Conservation (phyloP, 1,140 invertebrate species). For the Bombus soroeensis region DNA sequence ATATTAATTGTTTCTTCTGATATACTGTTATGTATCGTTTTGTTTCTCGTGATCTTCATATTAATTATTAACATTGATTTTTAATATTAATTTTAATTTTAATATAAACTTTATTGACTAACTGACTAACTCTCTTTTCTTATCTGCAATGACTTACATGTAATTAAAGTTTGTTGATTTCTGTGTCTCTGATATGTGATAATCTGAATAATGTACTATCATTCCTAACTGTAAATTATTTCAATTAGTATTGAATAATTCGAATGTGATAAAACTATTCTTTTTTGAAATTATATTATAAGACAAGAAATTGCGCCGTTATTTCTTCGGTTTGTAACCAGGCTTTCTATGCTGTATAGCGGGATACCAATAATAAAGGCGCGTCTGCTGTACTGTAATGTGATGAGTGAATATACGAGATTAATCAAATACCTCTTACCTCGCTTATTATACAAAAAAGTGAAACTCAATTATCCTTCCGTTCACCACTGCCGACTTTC, state of each 20-base stretch:
- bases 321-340: not conserved
- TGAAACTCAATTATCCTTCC: not conserved
- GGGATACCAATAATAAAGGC: not conserved
- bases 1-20: not conserved
- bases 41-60: not conserved
- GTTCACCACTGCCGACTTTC: not conserved
- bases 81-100: no score
- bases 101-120: no score
- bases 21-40: not conserved
- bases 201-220: no score
- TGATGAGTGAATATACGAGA: no score
- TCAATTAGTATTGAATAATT: not conserved
- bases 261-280: not conserved
- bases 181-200: not conserved
- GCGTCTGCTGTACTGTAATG: not conserved
- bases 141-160: no score
- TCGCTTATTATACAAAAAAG: not conserved
- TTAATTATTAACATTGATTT: not conserved
- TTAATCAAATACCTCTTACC: slow-evolving; percentile 15
- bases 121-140: no score
- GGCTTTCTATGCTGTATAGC: not conserved
- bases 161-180: not conserved
- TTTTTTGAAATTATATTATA: not conserved
- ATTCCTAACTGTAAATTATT: no score
- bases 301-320: not conserved